Evolutionary conservation across 2,888 invertebrate species (phyloP), one percentile per base, ranked within the genome.

Genomic region (Brassicogethes aeneus): DNA sequence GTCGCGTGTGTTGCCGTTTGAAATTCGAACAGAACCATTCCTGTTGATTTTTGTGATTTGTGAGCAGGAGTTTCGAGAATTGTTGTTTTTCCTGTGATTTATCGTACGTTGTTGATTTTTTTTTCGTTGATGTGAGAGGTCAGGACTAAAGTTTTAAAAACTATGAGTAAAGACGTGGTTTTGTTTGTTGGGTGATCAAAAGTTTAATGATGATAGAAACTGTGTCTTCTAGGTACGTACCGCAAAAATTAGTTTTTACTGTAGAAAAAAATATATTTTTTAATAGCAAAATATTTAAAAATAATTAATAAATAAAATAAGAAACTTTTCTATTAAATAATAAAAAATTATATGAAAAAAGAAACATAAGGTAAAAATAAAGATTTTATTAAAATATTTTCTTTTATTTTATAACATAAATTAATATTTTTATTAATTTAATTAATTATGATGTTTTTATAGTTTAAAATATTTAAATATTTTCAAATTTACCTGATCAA

Each of bases 1-100:
- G 64, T 56, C 33, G 30, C 54, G 47, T 46, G 48, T 46, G 39
- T 40, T 37, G n/a, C 46, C 48, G 42, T 48, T 23, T 23, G 23
- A 23, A 7, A 23, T 5, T n/a, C n/a, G n/a, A n/a, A n/a, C n/a
- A n/a, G n/a, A n/a, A n/a, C n/a, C n/a, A n/a, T n/a, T 23, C 5
- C 7, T 23, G 23, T 10, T 5, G 5, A 10, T 23, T 23, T 32
- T 32, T 32, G 32, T 32, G 5, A 13, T 13, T 8, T 10, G 32
- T 23, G 8, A 32, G 7, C 32, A 13, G 3, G 13, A 5, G 14
- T 10, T 32, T 8, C 10, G 32, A 32, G 12, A 10, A 32, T 5
- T 32, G 5, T 23, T 5, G 23, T 23, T 23, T 23, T 23, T 23
- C n/a, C n/a, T n/a, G n/a, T 23, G 23, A 10, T 5, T 23, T 23